phyloP scores from a whole-genome alignment of 2,113 vertebrate genomes.

The Prunella fulvescens region DNA sequence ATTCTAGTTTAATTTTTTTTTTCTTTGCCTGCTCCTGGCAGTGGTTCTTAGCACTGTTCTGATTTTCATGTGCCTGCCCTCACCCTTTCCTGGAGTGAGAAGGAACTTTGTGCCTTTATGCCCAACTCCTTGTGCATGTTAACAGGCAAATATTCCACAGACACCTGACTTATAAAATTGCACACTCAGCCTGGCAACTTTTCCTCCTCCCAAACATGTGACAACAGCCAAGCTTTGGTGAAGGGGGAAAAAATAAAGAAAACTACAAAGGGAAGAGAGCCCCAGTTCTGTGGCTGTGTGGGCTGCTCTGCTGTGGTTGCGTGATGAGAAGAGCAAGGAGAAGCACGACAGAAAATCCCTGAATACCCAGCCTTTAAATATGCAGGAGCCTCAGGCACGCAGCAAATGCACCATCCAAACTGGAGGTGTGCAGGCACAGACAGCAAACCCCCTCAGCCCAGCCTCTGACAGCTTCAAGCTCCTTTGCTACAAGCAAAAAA shows the following conservation, averaged over 20 bases:
- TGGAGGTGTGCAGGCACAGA: constrained; percentile 7
- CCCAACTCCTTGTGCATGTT: background rate
- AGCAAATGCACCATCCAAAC: constrained; percentile 79
- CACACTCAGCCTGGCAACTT: background rate
- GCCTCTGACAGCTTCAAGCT: background rate
- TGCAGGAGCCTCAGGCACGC: constrained; percentile 84
- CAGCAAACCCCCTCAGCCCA: background rate
- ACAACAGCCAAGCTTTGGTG: background rate
- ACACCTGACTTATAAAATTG: background rate
- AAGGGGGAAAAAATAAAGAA: background rate
- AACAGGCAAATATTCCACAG: background rate
- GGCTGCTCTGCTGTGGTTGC: constrained; percentile 75
- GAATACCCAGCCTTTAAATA: constrained; percentile 88
- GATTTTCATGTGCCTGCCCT: background rate
- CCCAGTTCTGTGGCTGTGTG: constrained; percentile 20
- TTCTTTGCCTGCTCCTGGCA: background rate
- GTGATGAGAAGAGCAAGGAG: constrained; percentile 80
- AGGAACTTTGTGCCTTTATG: background rate
- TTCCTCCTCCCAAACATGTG: background rate
- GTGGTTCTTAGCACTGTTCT: background rate
- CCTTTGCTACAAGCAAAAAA: background rate
- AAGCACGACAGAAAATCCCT: constrained; percentile 86
- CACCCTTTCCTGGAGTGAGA: background rate
- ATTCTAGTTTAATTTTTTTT: background rate
- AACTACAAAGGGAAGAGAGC: background rate